phyloP scores from a whole-genome alignment of 2,113 vertebrate species.

The Madoqua kirkii region DNA sequence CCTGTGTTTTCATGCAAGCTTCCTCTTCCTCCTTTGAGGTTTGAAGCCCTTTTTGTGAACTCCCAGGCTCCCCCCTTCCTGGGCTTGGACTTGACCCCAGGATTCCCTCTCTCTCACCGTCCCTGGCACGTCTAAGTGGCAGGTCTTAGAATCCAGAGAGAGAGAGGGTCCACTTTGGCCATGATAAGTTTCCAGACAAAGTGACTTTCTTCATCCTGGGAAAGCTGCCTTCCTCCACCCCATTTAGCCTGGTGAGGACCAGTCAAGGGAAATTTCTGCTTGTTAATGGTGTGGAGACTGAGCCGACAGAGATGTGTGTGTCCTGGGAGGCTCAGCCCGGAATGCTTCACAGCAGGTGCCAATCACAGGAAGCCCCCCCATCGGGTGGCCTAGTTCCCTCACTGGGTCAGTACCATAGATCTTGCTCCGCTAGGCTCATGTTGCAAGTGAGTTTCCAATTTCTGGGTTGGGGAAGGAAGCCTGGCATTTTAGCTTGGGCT shows the following conservation, averaged over 20 bases:
- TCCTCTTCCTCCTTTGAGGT: background rate
- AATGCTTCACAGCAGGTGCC: slow-evolving; percentile 28
- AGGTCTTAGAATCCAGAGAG: background rate
- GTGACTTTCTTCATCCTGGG: slow-evolving; percentile 29
- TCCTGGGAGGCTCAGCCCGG: slow-evolving; percentile 41
- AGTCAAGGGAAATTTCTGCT: slow-evolving; percentile 24
- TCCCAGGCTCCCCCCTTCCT: background rate
- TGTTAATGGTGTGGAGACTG: slow-evolving; percentile 59
- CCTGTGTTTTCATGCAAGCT: accelerated
- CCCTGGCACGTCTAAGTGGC: background rate
- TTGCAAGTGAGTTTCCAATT: background rate
- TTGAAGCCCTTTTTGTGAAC: background rate
- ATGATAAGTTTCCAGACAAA: background rate
- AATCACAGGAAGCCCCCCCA: background rate
- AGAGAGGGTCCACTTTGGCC: background rate
- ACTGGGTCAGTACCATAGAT: slow-evolving; percentile 42
- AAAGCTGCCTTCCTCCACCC: slow-evolving; percentile 11
- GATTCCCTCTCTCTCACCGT: background rate
- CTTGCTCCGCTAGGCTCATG: background rate
- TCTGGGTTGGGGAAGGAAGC: slow-evolving; percentile 20
- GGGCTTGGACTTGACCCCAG: background rate
- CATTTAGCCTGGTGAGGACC: slow-evolving; percentile 16
- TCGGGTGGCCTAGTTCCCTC: slow-evolving; percentile 49
- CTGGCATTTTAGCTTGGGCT: background rate
- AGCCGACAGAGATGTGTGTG: slow-evolving; percentile 47